A percentile compares a stretch with the other conserved stretches of the same genome.
These are phyloP conservation scores for Schrankia costaestrigalis DNA, from an alignment of 2,888 invertebrate species.

Conservation along the genomic window DNA sequence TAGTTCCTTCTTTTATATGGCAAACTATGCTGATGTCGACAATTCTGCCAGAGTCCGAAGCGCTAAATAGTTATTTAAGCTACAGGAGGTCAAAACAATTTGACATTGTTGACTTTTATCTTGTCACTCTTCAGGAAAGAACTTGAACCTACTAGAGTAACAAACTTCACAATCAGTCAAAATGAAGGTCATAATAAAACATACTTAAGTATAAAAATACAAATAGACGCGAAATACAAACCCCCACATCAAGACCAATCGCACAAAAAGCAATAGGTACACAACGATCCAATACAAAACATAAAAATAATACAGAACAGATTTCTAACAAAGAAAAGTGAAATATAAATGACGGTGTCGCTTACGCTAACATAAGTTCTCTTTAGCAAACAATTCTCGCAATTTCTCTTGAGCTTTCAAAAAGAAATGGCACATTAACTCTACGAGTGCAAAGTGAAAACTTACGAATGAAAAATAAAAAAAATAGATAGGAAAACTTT, in stretches of 20 bases:
- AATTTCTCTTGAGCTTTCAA: conserved; percentile 12
- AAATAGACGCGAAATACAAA: too few species aligned
- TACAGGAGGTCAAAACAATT: too few species aligned
- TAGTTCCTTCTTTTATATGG: background rate
- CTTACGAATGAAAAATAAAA: conserved; percentile 20
- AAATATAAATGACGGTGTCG: background rate
- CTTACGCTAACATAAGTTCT: background rate
- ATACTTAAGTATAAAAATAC: too few species aligned
- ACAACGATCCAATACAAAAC: background rate
- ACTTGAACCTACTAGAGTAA: too few species aligned
- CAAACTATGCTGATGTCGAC: too few species aligned
- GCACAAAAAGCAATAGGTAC: background rate
- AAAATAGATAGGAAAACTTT: conserved; percentile 28
- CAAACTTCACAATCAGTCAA: too few species aligned
- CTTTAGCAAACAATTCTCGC: conserved; percentile 7
- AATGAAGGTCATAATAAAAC: too few species aligned
- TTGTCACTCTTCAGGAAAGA: too few species aligned
- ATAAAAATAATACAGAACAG: background rate
- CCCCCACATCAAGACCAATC: too few species aligned
- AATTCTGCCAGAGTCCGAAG: too few species aligned
- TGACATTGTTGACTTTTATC: too few species aligned
- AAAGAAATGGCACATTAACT: conserved; percentile 18
- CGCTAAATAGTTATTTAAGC: too few species aligned
- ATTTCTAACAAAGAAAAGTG: background rate
- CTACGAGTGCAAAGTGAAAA: conserved; percentile 13